Conservation (phyloP, 1,140 invertebrate species). For the Homalodisca vitripennis region DNA sequence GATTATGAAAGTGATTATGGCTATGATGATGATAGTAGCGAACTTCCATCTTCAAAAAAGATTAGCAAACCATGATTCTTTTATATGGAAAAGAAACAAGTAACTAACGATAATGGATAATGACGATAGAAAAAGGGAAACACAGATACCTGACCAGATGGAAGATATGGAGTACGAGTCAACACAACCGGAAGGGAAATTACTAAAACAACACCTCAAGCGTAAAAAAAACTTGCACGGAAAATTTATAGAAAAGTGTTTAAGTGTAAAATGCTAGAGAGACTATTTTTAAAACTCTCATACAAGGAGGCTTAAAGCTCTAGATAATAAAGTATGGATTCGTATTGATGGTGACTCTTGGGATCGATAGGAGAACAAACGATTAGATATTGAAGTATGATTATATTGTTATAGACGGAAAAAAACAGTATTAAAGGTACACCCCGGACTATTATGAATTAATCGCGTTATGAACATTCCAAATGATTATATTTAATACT, state of each 20-base stretch:
- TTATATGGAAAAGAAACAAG: background rate
- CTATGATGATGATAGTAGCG: background rate
- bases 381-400: background rate
- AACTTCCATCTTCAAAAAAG: background rate
- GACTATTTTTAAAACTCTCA: slow-evolving; percentile 11
- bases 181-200: background rate
- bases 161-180: too few relatives aligned
- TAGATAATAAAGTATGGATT: background rate
- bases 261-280: background rate
- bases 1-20: slow-evolving; percentile 14
- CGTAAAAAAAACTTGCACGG: background rate
- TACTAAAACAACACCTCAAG: slow-evolving; percentile 13
- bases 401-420: background rate
- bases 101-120: background rate
- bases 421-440: background rate
- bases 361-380: slow-evolving; percentile 10
- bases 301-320: background rate
- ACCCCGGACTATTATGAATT: slow-evolving; percentile 1
- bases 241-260: background rate
- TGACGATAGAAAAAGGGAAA: background rate
- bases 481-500: background rate
- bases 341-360: background rate
- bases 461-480: slow-evolving; percentile 9
- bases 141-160: background rate
- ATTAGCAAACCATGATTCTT: background rate